A percentile compares a stretch with the other conserved stretches of the same genome.
Conservation (phyloP, 2,797 vertebrate genomes). For the Acestrorhynchus altus region DNA sequence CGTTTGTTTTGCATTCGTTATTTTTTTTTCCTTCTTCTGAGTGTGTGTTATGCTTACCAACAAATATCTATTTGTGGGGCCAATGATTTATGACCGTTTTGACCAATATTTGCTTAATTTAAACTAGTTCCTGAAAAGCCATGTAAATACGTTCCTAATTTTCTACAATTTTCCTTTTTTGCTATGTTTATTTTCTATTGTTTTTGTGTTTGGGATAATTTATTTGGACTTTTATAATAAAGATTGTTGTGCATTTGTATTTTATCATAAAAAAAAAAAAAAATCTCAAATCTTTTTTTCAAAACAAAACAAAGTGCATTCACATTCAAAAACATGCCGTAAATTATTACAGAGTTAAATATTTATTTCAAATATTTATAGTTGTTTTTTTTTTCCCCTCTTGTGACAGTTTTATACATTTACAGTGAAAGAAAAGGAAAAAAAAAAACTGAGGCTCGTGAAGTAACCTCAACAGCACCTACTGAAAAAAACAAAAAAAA, state of each 20-base stretch:
- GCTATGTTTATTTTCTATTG: conserved; percentile 84
- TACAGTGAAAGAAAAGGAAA: conserved; percentile 44
- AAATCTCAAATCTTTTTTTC: conserved; percentile 46
- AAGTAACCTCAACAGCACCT: conserved; percentile 33
- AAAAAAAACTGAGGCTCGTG: conserved; percentile 1
- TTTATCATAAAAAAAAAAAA: conserved; percentile 57
- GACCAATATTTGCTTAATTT: conserved; percentile 92
- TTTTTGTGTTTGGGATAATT: conserved; percentile 83
- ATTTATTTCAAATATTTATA: conserved; percentile 60
- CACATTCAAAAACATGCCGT: not conserved
- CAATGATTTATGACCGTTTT: conserved; percentile 87
- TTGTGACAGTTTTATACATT: conserved; percentile 57
- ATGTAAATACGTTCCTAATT: conserved; percentile 83
- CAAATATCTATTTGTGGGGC: conserved; percentile 82
- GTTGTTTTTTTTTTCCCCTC: conserved; percentile 32
- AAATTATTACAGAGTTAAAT: conserved; percentile 54
- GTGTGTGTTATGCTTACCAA: conserved; percentile 77
- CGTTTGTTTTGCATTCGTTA: conserved; percentile 68
- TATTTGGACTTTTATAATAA: conserved; percentile 95
- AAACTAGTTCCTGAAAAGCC: conserved; percentile 73
- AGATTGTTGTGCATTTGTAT: conserved; percentile 89
- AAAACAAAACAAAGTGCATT: not conserved
- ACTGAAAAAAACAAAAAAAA: conserved; percentile 22
- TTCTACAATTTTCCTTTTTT: conserved; percentile 85
- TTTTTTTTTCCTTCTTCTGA: conserved; percentile 67